Evolutionary conservation across 2,113 vertebrate genomes (phyloP).

Genomic region (Onychostoma macrolepis): DNA sequence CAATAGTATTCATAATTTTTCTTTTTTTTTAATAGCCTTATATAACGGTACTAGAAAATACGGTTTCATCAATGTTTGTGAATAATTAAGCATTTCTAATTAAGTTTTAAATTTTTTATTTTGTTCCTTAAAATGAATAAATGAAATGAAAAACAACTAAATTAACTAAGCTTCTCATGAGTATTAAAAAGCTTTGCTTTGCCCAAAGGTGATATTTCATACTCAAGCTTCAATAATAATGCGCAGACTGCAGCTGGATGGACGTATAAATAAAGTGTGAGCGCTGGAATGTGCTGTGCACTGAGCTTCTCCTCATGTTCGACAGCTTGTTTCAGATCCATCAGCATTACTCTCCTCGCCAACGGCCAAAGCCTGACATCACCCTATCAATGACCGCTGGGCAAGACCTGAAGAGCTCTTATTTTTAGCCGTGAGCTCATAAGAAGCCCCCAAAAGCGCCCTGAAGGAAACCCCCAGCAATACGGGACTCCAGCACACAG

Average conservation of each 20-base stretch:
- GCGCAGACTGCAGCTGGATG: background rate
- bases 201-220: background rate
- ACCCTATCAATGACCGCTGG: background rate
- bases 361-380: background rate
- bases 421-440: conserved; percentile 73
- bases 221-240: background rate
- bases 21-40: background rate
- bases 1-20: too few species aligned
- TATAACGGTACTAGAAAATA: too few species aligned
- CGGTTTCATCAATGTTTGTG: background rate
- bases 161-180: background rate
- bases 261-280: background rate
- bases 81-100: background rate
- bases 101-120: background rate
- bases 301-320: background rate
- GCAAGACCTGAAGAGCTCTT: conserved; percentile 40
- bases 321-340: background rate
- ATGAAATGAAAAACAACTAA: too few species aligned
- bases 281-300: background rate
- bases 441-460: conserved; percentile 65
- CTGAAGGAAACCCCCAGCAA: conserved; percentile 73
- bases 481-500: conserved; percentile 64
- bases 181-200: too few species aligned
- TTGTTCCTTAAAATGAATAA: background rate
- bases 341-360: background rate